Evolutionary conservation across 2,113 vertebrate genomes (phyloP).

Genomic region (Puntigrus tetrazona): DNA sequence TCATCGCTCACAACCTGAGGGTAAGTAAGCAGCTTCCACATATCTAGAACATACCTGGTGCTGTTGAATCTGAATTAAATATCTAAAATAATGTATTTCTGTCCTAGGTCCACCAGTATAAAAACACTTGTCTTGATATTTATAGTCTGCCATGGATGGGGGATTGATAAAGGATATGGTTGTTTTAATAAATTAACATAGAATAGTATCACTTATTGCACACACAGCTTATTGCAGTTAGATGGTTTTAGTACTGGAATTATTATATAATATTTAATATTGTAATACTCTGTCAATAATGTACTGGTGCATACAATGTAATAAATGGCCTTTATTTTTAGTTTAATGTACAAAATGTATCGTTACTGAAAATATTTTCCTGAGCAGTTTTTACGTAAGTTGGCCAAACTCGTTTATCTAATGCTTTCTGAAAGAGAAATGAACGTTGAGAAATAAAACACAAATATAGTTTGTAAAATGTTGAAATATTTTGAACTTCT

Average conservation of each 20-base stretch:
- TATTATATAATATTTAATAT: neutral
- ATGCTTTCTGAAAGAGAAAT: neutral
- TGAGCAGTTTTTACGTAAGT: neutral
- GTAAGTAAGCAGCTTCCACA: neutral
- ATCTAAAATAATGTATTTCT: neutral
- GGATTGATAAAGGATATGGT: neutral
- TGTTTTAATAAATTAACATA: neutral
- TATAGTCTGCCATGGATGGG: neutral
- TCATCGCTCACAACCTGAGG: conserved; percentile 33
- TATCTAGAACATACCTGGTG: neutral
- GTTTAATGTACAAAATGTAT: neutral
- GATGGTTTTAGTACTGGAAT: neutral
- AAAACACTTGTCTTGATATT: neutral
- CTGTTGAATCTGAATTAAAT: neutral
- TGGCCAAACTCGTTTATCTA: neutral
- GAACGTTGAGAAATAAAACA: neutral
- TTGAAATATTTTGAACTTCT: neutral
- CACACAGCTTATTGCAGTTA: neutral
- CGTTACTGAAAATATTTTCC: neutral
- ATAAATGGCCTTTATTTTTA: neutral
- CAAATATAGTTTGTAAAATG: neutral
- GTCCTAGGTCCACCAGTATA: neutral
- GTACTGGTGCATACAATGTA: neutral
- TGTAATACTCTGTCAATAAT: neutral
- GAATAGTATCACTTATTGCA: neutral